phyloP scores from a whole-genome alignment of 1,140 invertebrate genomes.

The Piezodorus guildinii region DNA sequence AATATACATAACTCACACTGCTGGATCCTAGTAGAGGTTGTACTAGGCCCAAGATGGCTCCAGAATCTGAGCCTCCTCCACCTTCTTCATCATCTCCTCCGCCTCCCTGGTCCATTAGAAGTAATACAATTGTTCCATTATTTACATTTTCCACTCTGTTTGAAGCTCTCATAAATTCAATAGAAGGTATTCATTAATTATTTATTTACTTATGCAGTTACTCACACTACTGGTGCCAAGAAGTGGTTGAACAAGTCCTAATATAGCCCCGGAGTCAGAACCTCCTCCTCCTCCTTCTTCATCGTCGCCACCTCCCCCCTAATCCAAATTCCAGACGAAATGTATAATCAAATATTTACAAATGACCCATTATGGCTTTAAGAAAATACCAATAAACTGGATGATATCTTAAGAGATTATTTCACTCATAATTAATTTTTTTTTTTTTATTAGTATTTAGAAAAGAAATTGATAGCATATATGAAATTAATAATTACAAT shows the following conservation, averaged over 20 bases:
- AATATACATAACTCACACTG: background rate
- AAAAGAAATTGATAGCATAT: too few species aligned
- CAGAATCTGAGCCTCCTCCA: constrained; percentile 26
- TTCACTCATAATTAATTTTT: too few species aligned
- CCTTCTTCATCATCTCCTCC: constrained; percentile 13
- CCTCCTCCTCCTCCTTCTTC: constrained; percentile 24
- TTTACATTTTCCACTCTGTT: too few species aligned
- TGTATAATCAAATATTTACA: background rate
- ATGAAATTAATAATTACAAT: too few species aligned
- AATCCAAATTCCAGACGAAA: background rate
- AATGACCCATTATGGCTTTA: background rate
- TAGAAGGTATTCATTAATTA: too few species aligned
- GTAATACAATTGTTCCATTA: too few species aligned
- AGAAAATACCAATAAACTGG: too few species aligned
- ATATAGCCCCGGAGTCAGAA: constrained; percentile 28
- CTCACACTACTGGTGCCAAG: constrained; percentile 28
- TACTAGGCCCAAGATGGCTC: constrained; percentile 25
- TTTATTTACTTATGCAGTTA: background rate
- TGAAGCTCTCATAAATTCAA: too few species aligned
- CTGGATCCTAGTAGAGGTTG: constrained; percentile 20
- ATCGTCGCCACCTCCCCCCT: constrained; percentile 9
- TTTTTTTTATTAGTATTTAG: too few species aligned
- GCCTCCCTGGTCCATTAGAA: background rate
- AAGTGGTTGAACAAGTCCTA: constrained; percentile 27
- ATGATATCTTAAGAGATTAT: too few species aligned